Evolutionary conservation across 2,797 vertebrate genomes (phyloP).

Genomic region (Ctenopoma kingsleyae): DNA sequence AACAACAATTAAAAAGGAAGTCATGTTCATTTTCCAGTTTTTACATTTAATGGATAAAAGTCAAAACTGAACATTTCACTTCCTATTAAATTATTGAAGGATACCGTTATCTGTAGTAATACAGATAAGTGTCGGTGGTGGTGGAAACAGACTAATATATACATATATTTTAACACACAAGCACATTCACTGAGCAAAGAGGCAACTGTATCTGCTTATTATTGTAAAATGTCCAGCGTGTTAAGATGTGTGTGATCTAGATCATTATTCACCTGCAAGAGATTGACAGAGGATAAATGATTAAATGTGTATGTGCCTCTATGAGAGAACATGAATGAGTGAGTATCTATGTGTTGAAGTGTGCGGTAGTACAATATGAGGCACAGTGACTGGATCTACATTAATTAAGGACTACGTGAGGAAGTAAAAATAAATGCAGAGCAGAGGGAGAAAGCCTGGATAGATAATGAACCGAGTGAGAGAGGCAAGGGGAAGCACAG

Average conservation of each 20-base stretch:
- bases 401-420: slow-evolving; percentile 83
- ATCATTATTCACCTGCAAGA: slow-evolving; percentile 50
- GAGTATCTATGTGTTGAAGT: slow-evolving; percentile 42
- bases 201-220: slow-evolving; percentile 31
- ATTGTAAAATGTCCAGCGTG: slow-evolving; percentile 24
- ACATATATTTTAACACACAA: background rate
- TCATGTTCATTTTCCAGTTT: too few species aligned
- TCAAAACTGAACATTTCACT: too few species aligned
- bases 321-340: slow-evolving; percentile 65
- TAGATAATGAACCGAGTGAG: slow-evolving; percentile 76
- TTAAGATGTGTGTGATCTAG: slow-evolving; percentile 30
- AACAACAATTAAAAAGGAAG: too few species aligned
- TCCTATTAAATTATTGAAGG: too few species aligned
- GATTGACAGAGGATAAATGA: slow-evolving; percentile 58
- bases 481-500: slow-evolving; percentile 63
- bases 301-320: slow-evolving; percentile 40
- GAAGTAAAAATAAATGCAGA: slow-evolving; percentile 82
- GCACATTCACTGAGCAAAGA: slow-evolving; percentile 30
- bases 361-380: slow-evolving; percentile 66
- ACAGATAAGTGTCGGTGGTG: too few species aligned
- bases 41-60: too few species aligned
- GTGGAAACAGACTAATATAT: too few species aligned
- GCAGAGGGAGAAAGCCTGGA: slow-evolving; percentile 68
- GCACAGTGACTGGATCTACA: slow-evolving; percentile 70
- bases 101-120: too few species aligned